phyloP scores from a whole-genome alignment of 2,888 invertebrate species.

The Nemotelus nigrinus region DNA sequence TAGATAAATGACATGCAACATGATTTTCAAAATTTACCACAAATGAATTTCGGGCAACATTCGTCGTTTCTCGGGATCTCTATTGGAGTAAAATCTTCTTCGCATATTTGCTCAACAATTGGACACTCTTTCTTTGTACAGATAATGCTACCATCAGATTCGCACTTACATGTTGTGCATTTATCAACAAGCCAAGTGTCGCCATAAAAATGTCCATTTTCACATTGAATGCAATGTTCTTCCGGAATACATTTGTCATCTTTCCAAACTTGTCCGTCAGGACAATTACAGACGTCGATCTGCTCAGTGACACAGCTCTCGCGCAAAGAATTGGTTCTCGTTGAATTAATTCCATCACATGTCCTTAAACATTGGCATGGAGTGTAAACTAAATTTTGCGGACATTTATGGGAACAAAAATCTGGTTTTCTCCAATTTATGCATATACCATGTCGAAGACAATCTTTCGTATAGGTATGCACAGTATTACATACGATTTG shows the following conservation, averaged over 20 bases:
- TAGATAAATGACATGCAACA: background rate
- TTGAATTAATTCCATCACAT: constrained; percentile 58
- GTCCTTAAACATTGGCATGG: constrained; percentile 63
- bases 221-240: constrained; percentile 77
- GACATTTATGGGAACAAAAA: constrained; percentile 74
- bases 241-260: constrained; percentile 78
- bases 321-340: constrained; percentile 54
- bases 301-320: constrained; percentile 65
- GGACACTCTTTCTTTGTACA: constrained; percentile 73
- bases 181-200: constrained; percentile 74
- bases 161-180: constrained; percentile 79
- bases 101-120: constrained; percentile 69
- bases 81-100: constrained; percentile 69
- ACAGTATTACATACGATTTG: constrained; percentile 73
- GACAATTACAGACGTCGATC: constrained; percentile 88
- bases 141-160: constrained; percentile 67
- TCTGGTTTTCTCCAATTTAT: constrained; percentile 74
- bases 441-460: constrained; percentile 76
- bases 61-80: constrained; percentile 68
- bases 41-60: constrained; percentile 78
- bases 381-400: constrained; percentile 60
- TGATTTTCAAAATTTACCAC: constrained; percentile 66
- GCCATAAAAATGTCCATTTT: constrained; percentile 74
- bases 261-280: constrained; percentile 75
- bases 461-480: constrained; percentile 78